Base-by-base conservation (phyloP, 2,797 vertebrate species). In the Myotis daubentonii region DNA sequence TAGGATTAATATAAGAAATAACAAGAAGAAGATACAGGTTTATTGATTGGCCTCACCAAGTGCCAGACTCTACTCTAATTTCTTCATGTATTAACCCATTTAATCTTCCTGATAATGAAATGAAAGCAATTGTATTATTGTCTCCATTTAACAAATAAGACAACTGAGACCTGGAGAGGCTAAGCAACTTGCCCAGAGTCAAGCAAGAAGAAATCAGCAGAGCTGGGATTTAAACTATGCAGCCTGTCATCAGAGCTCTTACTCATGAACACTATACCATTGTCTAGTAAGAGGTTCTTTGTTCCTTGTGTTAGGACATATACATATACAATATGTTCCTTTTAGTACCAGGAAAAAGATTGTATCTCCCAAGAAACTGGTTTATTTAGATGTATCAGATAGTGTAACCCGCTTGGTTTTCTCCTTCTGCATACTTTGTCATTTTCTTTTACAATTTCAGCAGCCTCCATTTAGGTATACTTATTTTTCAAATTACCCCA, bases 301-400 rank as follows among this genome's bases (percentile, higher is more conserved):
- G 96, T 83, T 92, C 92, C 51, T 47, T 95, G 78, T 89, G 74
- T 90, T 66, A 90, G 94, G 53, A 95, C 87, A 66, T 75, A 62
- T 8, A 94, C 65, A 75, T 66, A 87, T 28, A 95, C 95, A 97
- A 83, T 57, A 68, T 86, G 95, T 97, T 95, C 97, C 47, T 96
- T 72, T 89, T 75, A 80, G 47, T 96, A 96, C 95, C 93, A 95
- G 82, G 96, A 96, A 97, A 95, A 96, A 51, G 94, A 96, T 97
- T 62, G 13, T 62, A 96, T 97, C 97, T 93, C 65, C 51, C 51
- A 80, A 72, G 57, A 57, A 94, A 55, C 65, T 90, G n/a, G 78
- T 96, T 95, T 86, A 94, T 87, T 97, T 80, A 94, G 95, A 94
- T 92, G n/a, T 71, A 79, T 72, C 65, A 96, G 96, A 94, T 96